These are phyloP conservation scores for Callimorpha dominula DNA, from an alignment of 2,888 invertebrate species.

Conservation along the genomic window DNA sequence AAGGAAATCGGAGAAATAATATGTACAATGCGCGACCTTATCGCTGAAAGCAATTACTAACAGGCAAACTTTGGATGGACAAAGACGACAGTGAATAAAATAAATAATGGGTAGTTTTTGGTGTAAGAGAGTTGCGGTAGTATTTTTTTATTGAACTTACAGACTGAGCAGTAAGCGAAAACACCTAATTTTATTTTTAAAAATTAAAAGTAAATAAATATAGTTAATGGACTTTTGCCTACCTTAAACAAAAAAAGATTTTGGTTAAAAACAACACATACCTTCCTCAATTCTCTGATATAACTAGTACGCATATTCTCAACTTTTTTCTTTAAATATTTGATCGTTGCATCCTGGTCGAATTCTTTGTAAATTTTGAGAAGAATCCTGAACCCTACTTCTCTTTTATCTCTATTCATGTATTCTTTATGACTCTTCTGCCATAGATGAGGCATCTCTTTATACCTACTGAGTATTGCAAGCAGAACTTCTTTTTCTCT, in stretches of 20 bases:
- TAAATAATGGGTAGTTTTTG: too few relatives aligned
- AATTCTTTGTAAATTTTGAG: constrained; percentile 24
- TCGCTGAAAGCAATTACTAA: too few relatives aligned
- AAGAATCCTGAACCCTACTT: constrained; percentile 19
- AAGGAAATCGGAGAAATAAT: too few relatives aligned
- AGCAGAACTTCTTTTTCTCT: constrained; percentile 25
- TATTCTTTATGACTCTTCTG: constrained; percentile 23
- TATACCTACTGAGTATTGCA: constrained; percentile 19
- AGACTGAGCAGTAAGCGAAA: too few relatives aligned
- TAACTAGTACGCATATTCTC: constrained; percentile 27
- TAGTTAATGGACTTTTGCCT: too few relatives aligned
- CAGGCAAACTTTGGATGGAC: too few relatives aligned
- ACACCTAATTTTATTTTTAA: too few relatives aligned
- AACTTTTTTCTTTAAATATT: constrained; percentile 26
- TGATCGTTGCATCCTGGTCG: constrained; percentile 29
- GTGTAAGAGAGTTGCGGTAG: too few relatives aligned
- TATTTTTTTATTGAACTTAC: too few relatives aligned
- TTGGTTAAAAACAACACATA: neutral
- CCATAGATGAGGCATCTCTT: constrained; percentile 35
- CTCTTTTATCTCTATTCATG: constrained; percentile 16
- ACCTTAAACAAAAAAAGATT: neutral
- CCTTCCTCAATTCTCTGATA: constrained; percentile 18
- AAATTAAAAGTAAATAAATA: too few relatives aligned
- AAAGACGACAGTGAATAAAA: too few relatives aligned
- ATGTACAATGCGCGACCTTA: too few relatives aligned